These are phyloP conservation scores for Sipha maydis DNA, from an alignment of 2,888 invertebrate genomes.

Conservation along the genomic window DNA sequence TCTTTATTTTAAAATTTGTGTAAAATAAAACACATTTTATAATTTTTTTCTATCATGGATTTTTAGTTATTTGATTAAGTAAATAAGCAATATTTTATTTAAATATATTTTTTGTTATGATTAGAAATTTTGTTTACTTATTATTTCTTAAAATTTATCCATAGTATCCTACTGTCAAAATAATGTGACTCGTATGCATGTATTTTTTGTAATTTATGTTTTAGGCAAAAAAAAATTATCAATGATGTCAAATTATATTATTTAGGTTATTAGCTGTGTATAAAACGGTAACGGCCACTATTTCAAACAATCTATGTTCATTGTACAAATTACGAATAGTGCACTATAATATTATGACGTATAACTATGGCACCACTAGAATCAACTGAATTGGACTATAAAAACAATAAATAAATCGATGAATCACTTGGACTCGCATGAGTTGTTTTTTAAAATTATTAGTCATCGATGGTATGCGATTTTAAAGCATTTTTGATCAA, in stretches of 20 bases:
- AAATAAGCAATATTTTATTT: neutral
- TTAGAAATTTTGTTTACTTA: neutral
- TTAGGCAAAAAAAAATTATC: too few relatives aligned
- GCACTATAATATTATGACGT: too few relatives aligned
- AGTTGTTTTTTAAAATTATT: neutral
- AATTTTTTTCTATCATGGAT: neutral
- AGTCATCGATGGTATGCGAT: neutral
- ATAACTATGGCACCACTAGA: neutral
- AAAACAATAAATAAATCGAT: neutral
- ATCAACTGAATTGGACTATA: neutral
- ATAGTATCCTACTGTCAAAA: neutral
- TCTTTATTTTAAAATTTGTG: neutral
- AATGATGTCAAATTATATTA: too few relatives aligned
- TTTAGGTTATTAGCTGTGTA: too few relatives aligned
- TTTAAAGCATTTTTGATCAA: neutral
- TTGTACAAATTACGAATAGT: too few relatives aligned
- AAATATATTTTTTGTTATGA: constrained; percentile 29
- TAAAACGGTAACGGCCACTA: too few relatives aligned
- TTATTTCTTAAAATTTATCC: neutral
- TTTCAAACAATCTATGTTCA: too few relatives aligned
- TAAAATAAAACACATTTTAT: neutral
- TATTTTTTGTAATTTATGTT: too few relatives aligned
- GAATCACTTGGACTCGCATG: neutral
- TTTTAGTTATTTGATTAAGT: neutral
- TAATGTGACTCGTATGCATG: too few relatives aligned